A percentile compares a stretch with the other conserved stretches of the same genome.
Conservation (phyloP, 2,888 invertebrate species). For the Pemphredon lugubris region DNA sequence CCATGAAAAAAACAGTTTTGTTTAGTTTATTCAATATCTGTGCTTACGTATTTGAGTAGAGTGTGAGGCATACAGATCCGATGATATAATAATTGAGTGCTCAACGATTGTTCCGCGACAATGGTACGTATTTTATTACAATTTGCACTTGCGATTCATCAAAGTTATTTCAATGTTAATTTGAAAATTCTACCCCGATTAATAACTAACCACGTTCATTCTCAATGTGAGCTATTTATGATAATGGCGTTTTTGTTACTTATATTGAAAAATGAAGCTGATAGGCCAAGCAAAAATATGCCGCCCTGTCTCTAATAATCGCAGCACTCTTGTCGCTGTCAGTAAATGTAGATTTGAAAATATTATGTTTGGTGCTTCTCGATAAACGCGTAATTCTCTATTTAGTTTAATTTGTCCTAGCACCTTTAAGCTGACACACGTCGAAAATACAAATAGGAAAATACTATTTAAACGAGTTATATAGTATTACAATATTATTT, state of each 20-base stretch:
- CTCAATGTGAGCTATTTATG: constrained; percentile 10
- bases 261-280: constrained; percentile 11
- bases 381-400: constrained; percentile 12
- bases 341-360: constrained; percentile 27
- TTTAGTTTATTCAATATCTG: constrained; percentile 8
- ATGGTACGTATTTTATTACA: constrained; percentile 15
- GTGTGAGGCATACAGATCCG: constrained; percentile 19
- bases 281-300: constrained; percentile 42
- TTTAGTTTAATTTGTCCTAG: constrained; percentile 24
- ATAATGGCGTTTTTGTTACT: background rate
- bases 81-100: constrained; percentile 38
- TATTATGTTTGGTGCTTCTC: constrained; percentile 12
- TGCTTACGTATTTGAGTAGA: constrained; percentile 16
- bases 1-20: constrained; percentile 9
- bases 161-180: constrained; percentile 9
- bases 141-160: constrained; percentile 24
- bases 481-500: constrained; percentile 33
- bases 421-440: constrained; percentile 40
- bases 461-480: constrained; percentile 36
- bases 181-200: constrained; percentile 18
- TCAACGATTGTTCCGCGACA: constrained; percentile 18
- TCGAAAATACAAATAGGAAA: constrained; percentile 40
- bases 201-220: constrained; percentile 1
- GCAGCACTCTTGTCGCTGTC: constrained; percentile 47
- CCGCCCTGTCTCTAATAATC: constrained; percentile 53